phyloP scores from a whole-genome alignment of 2,888 invertebrate species.

The Neria commutata region DNA sequence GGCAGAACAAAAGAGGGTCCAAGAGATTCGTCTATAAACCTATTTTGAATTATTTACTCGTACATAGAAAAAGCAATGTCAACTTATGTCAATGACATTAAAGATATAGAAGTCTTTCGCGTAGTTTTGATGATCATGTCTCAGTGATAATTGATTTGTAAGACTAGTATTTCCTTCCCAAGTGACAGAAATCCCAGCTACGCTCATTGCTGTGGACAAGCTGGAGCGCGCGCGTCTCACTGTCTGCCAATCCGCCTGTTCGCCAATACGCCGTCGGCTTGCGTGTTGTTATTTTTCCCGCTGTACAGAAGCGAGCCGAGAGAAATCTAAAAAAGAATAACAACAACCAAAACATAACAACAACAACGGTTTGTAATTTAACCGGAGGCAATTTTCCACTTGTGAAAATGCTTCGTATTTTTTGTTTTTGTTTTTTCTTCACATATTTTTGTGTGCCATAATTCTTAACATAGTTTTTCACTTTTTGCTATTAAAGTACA shows the following conservation, averaged over 20 bases:
- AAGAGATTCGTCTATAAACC: too few species aligned
- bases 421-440: conserved; percentile 15
- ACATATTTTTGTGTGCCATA: background rate
- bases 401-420: conserved; percentile 29
- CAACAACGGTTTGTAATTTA: conserved; percentile 35
- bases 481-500: conserved; percentile 43
- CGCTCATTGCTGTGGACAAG: too few species aligned
- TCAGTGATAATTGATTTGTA: too few species aligned
- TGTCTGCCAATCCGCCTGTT: background rate
- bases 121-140: too few species aligned
- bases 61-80: too few species aligned
- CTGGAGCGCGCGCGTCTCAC: background rate
- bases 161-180: too few species aligned
- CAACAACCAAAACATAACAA: background rate
- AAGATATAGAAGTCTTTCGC: too few species aligned
- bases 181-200: too few species aligned
- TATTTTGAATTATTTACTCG: too few species aligned
- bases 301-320: background rate
- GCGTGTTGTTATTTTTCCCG: background rate
- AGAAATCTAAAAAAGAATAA: background rate
- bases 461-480: conserved; percentile 39
- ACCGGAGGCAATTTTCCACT: conserved; percentile 45
- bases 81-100: too few species aligned
- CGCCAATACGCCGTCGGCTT: too few species aligned
- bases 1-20: too few species aligned